phyloP scores from a whole-genome alignment of 2,888 invertebrate genomes.

The Caradrina kadenii region DNA sequence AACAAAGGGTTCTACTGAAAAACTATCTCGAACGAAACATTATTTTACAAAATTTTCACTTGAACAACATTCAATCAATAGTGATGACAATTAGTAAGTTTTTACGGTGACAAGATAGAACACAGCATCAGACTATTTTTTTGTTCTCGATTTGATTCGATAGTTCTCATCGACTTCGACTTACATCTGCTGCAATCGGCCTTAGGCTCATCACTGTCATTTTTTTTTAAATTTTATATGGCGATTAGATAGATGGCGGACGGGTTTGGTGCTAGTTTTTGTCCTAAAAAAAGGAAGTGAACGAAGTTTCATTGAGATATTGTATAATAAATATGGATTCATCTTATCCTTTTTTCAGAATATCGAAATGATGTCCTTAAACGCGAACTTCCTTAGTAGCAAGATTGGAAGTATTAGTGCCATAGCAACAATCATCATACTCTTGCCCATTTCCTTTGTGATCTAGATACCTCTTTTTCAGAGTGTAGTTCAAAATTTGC shows the following conservation, averaged over 20 bases:
- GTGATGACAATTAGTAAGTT: no score
- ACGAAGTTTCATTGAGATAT: constrained; percentile 28
- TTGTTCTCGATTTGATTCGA: neutral
- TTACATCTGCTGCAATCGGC: neutral
- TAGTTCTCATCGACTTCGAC: neutral
- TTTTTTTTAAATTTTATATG: constrained; percentile 22
- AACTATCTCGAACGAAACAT: no score
- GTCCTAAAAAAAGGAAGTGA: constrained; percentile 47
- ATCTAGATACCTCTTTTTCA: constrained; percentile 78
- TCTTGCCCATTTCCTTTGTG: constrained; percentile 88
- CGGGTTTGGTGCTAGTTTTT: constrained; percentile 52
- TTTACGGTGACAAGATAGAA: no score
- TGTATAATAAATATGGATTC: constrained; percentile 33
- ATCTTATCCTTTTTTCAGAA: constrained; percentile 11
- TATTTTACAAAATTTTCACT: no score
- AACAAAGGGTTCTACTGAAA: no score
- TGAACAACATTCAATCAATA: no score
- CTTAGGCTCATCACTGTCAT: constrained; percentile 26
- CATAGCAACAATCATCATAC: constrained; percentile 77
- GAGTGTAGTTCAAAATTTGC: constrained; percentile 64
- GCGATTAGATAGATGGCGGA: constrained; percentile 53
- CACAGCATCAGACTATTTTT: neutral
- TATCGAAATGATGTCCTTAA: constrained; percentile 24
- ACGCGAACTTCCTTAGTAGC: constrained; percentile 3
- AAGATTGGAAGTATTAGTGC: constrained; percentile 68